Evolutionary conservation across 2,888 invertebrate species (phyloP).

Genomic region (Spatulosminthurus flaviceps): DNA sequence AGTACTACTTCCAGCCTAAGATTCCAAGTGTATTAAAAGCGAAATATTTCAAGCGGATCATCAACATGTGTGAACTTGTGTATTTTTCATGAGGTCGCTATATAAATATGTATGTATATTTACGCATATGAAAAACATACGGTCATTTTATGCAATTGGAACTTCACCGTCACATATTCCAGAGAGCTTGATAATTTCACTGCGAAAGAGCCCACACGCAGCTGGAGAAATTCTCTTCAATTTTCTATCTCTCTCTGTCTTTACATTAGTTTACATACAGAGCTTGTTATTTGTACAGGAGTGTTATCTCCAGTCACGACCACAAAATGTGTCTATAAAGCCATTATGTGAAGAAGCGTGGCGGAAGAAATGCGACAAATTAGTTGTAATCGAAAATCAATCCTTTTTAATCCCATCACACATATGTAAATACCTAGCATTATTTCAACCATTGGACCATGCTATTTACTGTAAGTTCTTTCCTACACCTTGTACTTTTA

Average conservation of each 20-base stretch:
- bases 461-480: too few species aligned
- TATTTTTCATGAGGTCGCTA: slow-evolving; percentile 40
- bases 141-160: background rate
- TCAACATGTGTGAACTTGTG: slow-evolving; percentile 44
- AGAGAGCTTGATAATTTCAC: slow-evolving; percentile 35
- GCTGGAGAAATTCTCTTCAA: slow-evolving; percentile 42
- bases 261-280: background rate
- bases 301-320: slow-evolving; percentile 7
- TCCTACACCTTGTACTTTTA: background rate
- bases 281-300: background rate
- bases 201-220: slow-evolving; percentile 35
- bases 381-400: slow-evolving; percentile 45
- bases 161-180: background rate
- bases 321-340: slow-evolving; percentile 35
- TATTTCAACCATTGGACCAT: too few species aligned
- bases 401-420: slow-evolving; percentile 37
- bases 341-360: slow-evolving; percentile 43
- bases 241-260: slow-evolving; percentile 15
- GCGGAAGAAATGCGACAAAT: slow-evolving; percentile 37
- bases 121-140: background rate
- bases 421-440: background rate
- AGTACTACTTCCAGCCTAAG: too few species aligned
- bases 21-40: slow-evolving; percentile 2
- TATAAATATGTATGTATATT: slow-evolving; percentile 5
- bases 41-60: slow-evolving; percentile 27